Base-by-base conservation (phyloP, 53 echinoderm and acorn worm genomes). In the Stichopus horrens region DNA sequence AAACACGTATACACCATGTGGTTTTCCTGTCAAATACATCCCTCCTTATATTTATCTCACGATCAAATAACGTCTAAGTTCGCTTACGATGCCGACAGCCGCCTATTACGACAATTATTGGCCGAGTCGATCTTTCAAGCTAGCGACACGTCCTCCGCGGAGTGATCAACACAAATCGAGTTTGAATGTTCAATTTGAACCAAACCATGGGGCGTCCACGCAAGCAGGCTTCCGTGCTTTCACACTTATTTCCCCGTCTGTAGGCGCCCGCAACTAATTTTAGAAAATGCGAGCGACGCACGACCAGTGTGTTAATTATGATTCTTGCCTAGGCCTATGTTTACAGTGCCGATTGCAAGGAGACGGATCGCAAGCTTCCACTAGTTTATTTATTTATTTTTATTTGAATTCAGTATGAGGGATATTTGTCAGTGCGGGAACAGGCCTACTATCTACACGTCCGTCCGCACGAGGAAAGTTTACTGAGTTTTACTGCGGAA, bases 241-340 rank as follows among this genome's bases (percentile, higher is more conserved):
- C 82, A 81, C 82, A 81, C 82, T 55, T 55, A n/a, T 57, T 57
- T 81, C 56, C 20, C 18, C 82, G 82, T 76, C 37, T 76, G 82
- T 57, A 57, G 82, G 13, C 82, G 82, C 82, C 82, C 82, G 58
- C 82, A 57, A 81, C 82, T 81, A 81, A 81, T 81, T 54, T 55
- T 57, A 57, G 58, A 57, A 81, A 81, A 81, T 81, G 55, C 82
- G 82, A 81, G 82, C 55, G 82, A 57, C 82, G 82, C 82, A 81
- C 82, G 82, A 57, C 82, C 56, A 19, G 21, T 19, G 76, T 37
- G 71, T 22, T 76, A 76, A 76, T 76, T 76, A 76, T 76, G 76
- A 76, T 7, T 76, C 11, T 7, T 51, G 37, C 76, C 16, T 23
- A 76, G 16, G 37, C 76, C 16, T 23, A 76, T 76, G 76, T 76